phyloP scores from a whole-genome alignment of 2,888 invertebrate species.

The Neocrepidodera transversa region DNA sequence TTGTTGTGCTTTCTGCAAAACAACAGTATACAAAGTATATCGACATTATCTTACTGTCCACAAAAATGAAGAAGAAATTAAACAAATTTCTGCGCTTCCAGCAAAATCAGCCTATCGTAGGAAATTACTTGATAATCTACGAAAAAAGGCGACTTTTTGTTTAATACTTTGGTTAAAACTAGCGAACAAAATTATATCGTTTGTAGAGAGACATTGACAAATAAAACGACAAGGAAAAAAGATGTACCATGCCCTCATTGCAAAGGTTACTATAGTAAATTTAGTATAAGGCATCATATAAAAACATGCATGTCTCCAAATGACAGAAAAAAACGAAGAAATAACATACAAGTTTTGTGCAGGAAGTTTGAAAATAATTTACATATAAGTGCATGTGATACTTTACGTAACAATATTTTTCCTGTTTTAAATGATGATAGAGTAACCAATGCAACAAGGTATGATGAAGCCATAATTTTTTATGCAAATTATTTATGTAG shows the following conservation, averaged over 20 bases:
- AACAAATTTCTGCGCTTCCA: not conserved
- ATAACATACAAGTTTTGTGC: constrained; percentile 17
- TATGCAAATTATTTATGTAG: constrained; percentile 25
- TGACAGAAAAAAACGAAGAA: too few relatives aligned
- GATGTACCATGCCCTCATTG: constrained; percentile 22
- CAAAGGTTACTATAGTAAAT: constrained; percentile 15
- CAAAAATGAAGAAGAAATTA: constrained; percentile 1
- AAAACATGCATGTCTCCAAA: constrained; percentile 17
- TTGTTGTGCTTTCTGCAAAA: constrained; percentile 1
- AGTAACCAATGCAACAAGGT: constrained; percentile 12
- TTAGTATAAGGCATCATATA: constrained; percentile 15
- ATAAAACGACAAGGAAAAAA: constrained; percentile 2
- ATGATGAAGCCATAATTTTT: constrained; percentile 14
- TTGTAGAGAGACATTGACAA: constrained; percentile 9
- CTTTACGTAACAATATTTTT: constrained; percentile 3
- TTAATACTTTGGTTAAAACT: constrained; percentile 6
- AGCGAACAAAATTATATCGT: constrained; percentile 8
- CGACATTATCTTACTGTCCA: constrained; percentile 7
- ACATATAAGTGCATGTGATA: constrained; percentile 7
- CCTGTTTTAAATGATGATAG: constrained; percentile 25
- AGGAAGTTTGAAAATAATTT: constrained; percentile 19
- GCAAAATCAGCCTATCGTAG: not conserved
- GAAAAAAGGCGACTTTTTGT: constrained; percentile 17
- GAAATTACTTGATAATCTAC: constrained; percentile 9
- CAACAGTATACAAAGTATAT: constrained; percentile 4